Conservation (phyloP, 1,140 invertebrate species). For the Dryas iulia region DNA sequence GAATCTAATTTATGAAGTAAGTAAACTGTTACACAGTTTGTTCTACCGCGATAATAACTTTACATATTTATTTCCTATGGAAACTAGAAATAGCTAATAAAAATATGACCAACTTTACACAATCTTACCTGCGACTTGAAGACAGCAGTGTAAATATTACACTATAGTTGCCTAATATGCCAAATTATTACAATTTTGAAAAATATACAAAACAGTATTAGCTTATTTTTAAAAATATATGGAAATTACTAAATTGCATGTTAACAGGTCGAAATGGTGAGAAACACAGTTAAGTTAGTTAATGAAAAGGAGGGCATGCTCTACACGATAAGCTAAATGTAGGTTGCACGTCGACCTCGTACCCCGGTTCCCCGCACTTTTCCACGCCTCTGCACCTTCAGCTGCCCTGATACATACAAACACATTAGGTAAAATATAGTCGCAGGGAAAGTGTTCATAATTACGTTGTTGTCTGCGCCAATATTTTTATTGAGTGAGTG, state of each 20-base stretch:
- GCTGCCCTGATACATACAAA: background rate
- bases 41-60: too few relatives aligned
- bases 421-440: background rate
- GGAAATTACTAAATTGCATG: background rate
- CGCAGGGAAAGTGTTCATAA: background rate
- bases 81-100: too few relatives aligned
- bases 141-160: too few relatives aligned
- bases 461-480: background rate
- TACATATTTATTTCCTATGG: too few relatives aligned
- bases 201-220: too few relatives aligned
- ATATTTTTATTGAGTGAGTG: background rate
- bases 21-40: too few relatives aligned
- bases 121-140: too few relatives aligned
- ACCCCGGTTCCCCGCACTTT: conserved; percentile 8
- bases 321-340: conserved; percentile 33
- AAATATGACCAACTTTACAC: too few relatives aligned
- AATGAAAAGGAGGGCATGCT: conserved; percentile 29
- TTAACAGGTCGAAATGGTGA: background rate
- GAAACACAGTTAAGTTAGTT: background rate
- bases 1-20: too few relatives aligned
- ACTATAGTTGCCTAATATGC: too few relatives aligned
- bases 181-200: too few relatives aligned
- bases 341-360: conserved; percentile 34
- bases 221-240: background rate
- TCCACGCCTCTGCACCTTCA: background rate